Evolutionary conservation across 2,888 invertebrate species (phyloP).

Genomic region (Fragum sueziense): DNA sequence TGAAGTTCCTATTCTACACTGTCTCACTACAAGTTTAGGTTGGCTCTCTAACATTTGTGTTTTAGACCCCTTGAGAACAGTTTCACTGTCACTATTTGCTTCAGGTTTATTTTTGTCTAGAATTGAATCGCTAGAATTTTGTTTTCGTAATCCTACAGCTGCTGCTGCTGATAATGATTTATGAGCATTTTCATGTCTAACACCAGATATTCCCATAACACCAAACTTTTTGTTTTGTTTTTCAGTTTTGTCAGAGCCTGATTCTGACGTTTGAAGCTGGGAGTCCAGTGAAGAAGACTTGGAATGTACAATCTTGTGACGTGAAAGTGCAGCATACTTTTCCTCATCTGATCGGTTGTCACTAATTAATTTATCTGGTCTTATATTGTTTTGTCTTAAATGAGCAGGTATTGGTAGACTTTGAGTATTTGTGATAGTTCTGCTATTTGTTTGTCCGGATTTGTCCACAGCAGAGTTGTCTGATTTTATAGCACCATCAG

Average conservation of each 20-base stretch:
- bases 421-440: neutral
- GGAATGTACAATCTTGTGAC: constrained; percentile 52
- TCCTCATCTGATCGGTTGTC: constrained; percentile 61
- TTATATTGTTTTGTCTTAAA: neutral
- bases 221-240: neutral
- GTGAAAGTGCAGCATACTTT: constrained; percentile 58
- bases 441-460: neutral
- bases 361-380: constrained; percentile 25
- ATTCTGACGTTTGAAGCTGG: neutral
- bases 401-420: neutral
- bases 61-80: constrained; percentile 37
- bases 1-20: constrained; percentile 64
- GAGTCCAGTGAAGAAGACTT: constrained; percentile 50
- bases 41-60: neutral
- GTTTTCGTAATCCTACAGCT: neutral
- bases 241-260: neutral
- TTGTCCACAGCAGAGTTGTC: neutral
- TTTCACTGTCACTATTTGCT: constrained; percentile 43
- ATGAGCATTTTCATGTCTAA: neutral
- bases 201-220: constrained; percentile 8
- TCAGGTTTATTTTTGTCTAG: neutral
- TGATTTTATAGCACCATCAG: neutral
- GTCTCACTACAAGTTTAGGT: constrained; percentile 59
- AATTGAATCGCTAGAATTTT: neutral
- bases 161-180: neutral